phyloP scores from a whole-genome alignment of 2,888 invertebrate genomes.

The Alcis repandata region DNA sequence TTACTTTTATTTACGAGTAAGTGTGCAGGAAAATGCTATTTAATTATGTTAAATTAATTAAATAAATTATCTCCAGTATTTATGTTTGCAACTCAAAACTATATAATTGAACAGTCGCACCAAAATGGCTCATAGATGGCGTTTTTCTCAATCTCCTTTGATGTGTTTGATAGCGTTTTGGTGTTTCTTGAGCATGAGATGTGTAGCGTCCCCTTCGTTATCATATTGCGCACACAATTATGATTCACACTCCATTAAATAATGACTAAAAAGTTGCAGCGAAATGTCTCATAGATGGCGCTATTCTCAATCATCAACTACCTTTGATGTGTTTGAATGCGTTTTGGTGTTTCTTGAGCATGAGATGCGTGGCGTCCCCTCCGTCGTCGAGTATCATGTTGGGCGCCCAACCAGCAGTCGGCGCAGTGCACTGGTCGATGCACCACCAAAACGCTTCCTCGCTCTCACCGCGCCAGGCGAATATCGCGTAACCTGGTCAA shows the following conservation, averaged over 20 bases:
- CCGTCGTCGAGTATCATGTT: constrained; percentile 99
- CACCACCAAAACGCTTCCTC: constrained; percentile 99
- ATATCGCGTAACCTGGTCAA: constrained; percentile 91
- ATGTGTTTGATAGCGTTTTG: constrained; percentile 95
- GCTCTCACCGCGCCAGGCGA: constrained; percentile 98
- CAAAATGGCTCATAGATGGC: constrained; percentile 1
- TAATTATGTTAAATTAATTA: too few species aligned
- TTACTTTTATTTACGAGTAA: too few species aligned
- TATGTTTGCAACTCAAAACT: too few species aligned
- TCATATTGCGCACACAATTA: constrained; percentile 99
- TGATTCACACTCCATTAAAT: too few species aligned
- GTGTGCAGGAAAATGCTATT: too few species aligned
- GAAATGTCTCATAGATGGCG: background rate
- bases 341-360: constrained; percentile 97
- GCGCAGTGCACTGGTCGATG: constrained; percentile 96
- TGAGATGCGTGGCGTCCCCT: constrained; percentile 98
- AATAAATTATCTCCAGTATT: too few species aligned
- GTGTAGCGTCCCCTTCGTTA: constrained; percentile 98
- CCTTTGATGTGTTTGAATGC: constrained; percentile 91
- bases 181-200: constrained; percentile 98
- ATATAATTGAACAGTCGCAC: too few species aligned
- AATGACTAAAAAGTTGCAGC: too few species aligned
- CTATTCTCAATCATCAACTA: background rate
- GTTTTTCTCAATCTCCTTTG: constrained; percentile 15
- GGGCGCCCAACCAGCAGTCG: constrained; percentile 97